These are phyloP conservation scores for Saguinus imperator DNA, from an alignment of 2,113 vertebrate genomes.

Conservation along the genomic window DNA sequence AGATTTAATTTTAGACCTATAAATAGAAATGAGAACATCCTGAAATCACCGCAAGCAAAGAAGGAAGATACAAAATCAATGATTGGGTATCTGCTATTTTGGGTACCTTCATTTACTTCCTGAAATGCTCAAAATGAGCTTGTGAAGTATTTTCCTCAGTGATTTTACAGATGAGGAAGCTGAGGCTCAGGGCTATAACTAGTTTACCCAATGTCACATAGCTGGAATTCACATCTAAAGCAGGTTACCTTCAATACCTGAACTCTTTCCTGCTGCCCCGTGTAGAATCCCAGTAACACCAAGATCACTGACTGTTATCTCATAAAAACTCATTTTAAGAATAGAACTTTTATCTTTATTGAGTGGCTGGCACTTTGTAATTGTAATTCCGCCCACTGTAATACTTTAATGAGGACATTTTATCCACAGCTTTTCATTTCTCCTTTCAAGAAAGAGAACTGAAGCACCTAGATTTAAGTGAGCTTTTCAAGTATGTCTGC, in stretches of 20 bases:
- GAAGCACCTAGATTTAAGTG: background rate
- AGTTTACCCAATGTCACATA: background rate
- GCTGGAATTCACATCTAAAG: background rate
- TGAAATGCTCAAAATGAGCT: background rate
- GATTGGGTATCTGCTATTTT: background rate
- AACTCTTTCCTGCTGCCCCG: background rate
- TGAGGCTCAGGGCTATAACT: background rate
- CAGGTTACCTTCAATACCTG: background rate
- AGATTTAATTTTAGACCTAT: constrained; percentile 26
- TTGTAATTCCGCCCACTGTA: background rate
- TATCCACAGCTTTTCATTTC: constrained; percentile 5
- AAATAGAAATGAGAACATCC: background rate
- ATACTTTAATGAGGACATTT: constrained; percentile 5
- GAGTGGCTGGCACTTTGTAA: background rate
- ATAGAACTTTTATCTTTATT: constrained; percentile 2
- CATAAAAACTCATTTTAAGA: background rate
- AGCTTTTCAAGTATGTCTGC: background rate
- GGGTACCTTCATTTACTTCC: background rate
- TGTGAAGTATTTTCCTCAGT: background rate
- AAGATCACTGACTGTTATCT: background rate
- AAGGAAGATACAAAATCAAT: background rate
- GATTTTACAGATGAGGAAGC: background rate
- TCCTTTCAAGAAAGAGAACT: background rate
- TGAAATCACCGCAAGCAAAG: constrained; percentile 15
- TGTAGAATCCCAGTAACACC: background rate